Percentiles rank a stretch among this genome's conserved stretches.
Conservation (phyloP, 2,113 vertebrate genomes). For the Cheirogaleus medius region DNA sequence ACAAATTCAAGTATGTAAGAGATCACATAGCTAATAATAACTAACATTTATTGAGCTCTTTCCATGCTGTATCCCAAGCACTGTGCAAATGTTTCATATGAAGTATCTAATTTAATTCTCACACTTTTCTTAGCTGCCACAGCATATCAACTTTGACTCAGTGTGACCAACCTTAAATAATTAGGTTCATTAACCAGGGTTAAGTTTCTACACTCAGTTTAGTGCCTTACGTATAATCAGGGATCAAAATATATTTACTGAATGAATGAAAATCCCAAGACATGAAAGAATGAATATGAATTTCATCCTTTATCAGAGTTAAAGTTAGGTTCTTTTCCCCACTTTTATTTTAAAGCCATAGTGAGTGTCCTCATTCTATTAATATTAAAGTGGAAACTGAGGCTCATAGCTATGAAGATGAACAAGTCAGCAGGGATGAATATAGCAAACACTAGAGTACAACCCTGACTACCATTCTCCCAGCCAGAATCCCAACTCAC, state of each 20-base stretch:
- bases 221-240: not conserved
- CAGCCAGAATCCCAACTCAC: not conserved
- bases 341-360: conserved; percentile 17
- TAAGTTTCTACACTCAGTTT: not conserved
- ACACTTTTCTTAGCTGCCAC: conserved; percentile 17
- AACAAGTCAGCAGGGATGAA: not conserved
- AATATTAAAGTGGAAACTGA: not conserved
- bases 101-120: conserved; percentile 41
- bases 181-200: not conserved
- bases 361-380: not conserved
- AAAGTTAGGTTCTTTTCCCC: not conserved
- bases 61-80: not conserved
- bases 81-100: not conserved
- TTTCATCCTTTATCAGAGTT: not conserved
- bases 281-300: not conserved
- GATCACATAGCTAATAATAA: conserved; percentile 15
- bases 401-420: not conserved
- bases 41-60: not conserved
- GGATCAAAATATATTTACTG: not conserved
- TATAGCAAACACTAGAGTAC: not conserved
- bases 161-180: conserved; percentile 27
- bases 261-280: conserved; percentile 36
- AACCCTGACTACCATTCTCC: not conserved
- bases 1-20: conserved; percentile 33
- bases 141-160: not conserved